phyloP scores from a whole-genome alignment of 2,888 invertebrate species.

The Tupiocoris notatus region DNA sequence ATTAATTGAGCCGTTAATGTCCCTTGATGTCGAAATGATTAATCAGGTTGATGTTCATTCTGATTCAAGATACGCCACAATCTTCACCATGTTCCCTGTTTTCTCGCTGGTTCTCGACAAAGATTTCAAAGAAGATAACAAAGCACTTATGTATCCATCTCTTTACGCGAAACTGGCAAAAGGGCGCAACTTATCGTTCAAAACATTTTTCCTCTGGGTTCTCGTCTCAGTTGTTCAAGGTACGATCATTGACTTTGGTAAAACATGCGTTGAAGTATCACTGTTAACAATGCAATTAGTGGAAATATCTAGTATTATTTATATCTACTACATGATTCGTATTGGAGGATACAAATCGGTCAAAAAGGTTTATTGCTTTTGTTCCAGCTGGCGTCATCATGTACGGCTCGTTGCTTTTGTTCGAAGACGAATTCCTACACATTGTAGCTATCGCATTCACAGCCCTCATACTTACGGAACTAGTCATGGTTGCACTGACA shows the following conservation, averaged over 20 bases:
- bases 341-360: too few species aligned
- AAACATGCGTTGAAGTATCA: too few species aligned
- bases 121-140: conserved; percentile 89
- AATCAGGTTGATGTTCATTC: too few species aligned
- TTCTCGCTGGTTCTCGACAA: conserved; percentile 95
- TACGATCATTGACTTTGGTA: too few species aligned
- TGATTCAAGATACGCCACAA: conserved; percentile 73
- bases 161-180: conserved; percentile 95
- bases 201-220: conserved; percentile 99
- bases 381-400: conserved; percentile 82
- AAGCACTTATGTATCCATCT: conserved; percentile 93
- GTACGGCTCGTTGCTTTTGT: conserved; percentile 94
- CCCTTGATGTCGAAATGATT: too few species aligned
- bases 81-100: conserved; percentile 98
- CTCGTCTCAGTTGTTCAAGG: conserved; percentile 97
- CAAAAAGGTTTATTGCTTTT: neutral
- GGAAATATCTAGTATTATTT: too few species aligned
- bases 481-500: conserved; percentile 97
- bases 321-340: too few species aligned
- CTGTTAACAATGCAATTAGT: too few species aligned
- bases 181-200: conserved; percentile 94
- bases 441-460: conserved; percentile 98
- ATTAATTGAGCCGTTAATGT: too few species aligned
- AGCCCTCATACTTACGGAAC: conserved; percentile 93
- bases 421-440: conserved; percentile 97